Evolutionary conservation across 2,113 vertebrate species (phyloP).

Genomic region (Triplophysa siluroides): DNA sequence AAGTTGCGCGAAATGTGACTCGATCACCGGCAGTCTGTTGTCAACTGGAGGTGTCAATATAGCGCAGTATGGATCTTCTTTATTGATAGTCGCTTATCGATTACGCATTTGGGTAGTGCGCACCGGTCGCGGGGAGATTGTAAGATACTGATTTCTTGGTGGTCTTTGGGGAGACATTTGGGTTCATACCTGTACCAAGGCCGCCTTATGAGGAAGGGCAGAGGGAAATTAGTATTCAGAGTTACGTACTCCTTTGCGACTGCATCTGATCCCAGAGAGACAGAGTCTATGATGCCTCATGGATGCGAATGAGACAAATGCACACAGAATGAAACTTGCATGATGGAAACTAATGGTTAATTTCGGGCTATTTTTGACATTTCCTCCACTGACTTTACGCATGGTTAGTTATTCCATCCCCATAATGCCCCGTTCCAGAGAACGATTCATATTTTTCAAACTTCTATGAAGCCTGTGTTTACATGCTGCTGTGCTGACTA

Average conservation of each 20-base stretch:
- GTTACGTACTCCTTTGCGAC: conserved; percentile 42
- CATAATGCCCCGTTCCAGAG: background rate
- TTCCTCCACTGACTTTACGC: background rate
- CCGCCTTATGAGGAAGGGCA: conserved; percentile 21
- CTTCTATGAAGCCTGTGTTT: background rate
- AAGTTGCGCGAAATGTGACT: background rate
- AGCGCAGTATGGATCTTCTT: background rate
- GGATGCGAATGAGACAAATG: background rate
- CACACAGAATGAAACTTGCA: background rate
- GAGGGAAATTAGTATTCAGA: conserved; percentile 48
- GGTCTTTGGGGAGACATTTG: background rate
- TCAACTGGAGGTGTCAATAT: conserved; percentile 17
- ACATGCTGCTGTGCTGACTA: background rate
- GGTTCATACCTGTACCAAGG: conserved; percentile 17
- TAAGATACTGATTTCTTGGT: background rate
- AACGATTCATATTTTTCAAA: background rate
- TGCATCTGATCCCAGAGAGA: conserved; percentile 23
- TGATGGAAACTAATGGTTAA: background rate
- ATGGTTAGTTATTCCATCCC: background rate
- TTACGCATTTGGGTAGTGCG: background rate
- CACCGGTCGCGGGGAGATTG: background rate
- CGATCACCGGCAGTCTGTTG: background rate
- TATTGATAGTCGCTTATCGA: conserved; percentile 28
- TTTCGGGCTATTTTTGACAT: background rate
- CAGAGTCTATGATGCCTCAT: conserved; percentile 9